Evolutionary conservation across 2,797 vertebrate species (phyloP).

Genomic region (Macroramphosus scolopax): DNA sequence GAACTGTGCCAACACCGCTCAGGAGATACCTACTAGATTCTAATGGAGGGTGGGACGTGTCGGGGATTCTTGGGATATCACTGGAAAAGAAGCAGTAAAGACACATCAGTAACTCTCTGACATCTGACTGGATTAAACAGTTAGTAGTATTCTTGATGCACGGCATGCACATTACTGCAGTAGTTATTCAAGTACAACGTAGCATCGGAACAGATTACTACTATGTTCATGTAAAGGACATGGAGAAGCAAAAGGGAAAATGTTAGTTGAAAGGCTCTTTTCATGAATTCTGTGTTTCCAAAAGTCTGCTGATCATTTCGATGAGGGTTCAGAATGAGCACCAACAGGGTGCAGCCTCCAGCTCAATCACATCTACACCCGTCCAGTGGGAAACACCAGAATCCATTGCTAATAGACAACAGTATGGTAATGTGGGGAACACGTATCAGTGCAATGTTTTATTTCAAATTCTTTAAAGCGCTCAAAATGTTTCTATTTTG

Average conservation of each 20-base stretch:
- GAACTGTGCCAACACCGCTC: constrained; percentile 73
- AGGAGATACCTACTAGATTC: too few species aligned
- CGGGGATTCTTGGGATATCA: constrained; percentile 95
- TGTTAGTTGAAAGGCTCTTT: constrained; percentile 38
- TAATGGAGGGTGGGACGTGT: constrained; percentile 94
- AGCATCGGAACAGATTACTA: constrained; percentile 4
- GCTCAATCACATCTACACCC: constrained; percentile 15
- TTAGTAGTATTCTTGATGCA: constrained; percentile 31
- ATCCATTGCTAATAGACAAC: constrained; percentile 31
- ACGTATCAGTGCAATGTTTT: constrained; percentile 48
- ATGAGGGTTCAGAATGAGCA: constrained; percentile 24
- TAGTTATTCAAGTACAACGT: constrained; percentile 19
- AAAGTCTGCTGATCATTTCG: constrained; percentile 31
- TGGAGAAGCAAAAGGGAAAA: constrained; percentile 43
- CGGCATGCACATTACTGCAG: constrained; percentile 53
- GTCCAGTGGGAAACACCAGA: constrained; percentile 54
- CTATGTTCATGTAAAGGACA: constrained; percentile 31
- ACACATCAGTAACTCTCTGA: constrained; percentile 14
- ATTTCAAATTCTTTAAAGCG: constrained; percentile 23
- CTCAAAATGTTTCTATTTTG: background rate
- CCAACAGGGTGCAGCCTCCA: background rate
- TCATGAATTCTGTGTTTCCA: constrained; percentile 51
- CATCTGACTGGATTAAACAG: background rate
- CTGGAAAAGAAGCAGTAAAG: constrained; percentile 55
- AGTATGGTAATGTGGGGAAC: constrained; percentile 37